Conservation (phyloP, 2,888 invertebrate species). For the Bombylius major region DNA sequence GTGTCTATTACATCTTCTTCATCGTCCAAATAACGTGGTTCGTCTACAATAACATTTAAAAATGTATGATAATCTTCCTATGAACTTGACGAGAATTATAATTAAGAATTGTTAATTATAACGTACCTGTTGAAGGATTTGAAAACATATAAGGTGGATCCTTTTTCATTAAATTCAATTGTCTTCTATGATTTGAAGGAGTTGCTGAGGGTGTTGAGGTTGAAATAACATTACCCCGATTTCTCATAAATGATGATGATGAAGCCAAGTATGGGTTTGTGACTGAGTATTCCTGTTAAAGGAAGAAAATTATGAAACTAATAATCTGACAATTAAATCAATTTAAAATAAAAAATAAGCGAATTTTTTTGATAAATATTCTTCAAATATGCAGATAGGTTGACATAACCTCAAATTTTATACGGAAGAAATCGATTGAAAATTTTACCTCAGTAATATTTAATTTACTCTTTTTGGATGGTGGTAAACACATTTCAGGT, state of each 20-base stretch:
- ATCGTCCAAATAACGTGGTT: not conserved
- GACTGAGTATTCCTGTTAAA: not conserved
- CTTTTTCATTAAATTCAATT: conserved; percentile 21
- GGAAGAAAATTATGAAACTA: too few relatives aligned
- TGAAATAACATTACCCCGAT: conserved; percentile 8
- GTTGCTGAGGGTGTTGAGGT: conserved; percentile 14
- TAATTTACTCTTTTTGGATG: conserved; percentile 16
- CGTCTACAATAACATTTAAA: not conserved
- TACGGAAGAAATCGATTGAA: too few relatives aligned
- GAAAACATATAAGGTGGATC: conserved; percentile 23
- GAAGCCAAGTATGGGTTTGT: conserved; percentile 3
- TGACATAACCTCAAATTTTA: too few relatives aligned
- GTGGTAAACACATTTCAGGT: conserved; percentile 9
- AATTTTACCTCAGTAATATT: not conserved
- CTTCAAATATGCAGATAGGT: too few relatives aligned
- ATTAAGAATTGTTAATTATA: not conserved
- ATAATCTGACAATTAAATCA: too few relatives aligned
- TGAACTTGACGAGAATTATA: not conserved
- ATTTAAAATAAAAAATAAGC: too few relatives aligned
- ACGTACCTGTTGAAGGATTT: not conserved
- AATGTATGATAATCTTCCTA: not conserved
- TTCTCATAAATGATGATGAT: conserved; percentile 2
- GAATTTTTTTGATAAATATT: too few relatives aligned
- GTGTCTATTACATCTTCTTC: conserved; percentile 9
- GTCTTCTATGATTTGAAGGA: conserved; percentile 14